A percentile compares a stretch with the other conserved stretches of the same genome.
Conservation (phyloP, 1,140 invertebrate genomes). For the Drosophila ambigua region DNA sequence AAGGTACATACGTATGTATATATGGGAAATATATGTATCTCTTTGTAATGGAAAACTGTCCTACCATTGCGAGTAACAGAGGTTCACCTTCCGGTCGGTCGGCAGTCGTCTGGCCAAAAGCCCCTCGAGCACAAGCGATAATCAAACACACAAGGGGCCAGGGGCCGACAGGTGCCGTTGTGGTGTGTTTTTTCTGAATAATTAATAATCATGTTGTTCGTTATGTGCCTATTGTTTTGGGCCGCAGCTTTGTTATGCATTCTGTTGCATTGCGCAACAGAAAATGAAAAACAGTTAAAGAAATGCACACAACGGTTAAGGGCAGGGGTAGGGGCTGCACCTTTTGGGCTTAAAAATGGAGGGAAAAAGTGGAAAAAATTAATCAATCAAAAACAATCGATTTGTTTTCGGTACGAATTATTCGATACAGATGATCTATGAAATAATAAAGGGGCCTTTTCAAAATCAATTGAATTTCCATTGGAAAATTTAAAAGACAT, state of each 20-base stretch:
- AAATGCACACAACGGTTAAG: slow-evolving; percentile 50
- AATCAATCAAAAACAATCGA: slow-evolving; percentile 27
- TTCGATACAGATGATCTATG: slow-evolving; percentile 34
- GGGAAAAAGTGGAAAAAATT: slow-evolving; percentile 15
- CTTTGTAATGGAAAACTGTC: slow-evolving; percentile 48
- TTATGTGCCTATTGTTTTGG: slow-evolving; percentile 70
- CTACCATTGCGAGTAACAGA: slow-evolving; percentile 40
- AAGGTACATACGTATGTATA: too few species aligned
- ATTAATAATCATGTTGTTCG: slow-evolving; percentile 73
- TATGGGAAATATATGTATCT: slow-evolving; percentile 3
- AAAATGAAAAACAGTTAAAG: slow-evolving; percentile 44
- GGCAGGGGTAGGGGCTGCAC: slow-evolving; percentile 13
- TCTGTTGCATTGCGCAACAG: slow-evolving; percentile 77
- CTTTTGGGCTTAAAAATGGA: slow-evolving; percentile 21
- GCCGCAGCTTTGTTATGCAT: slow-evolving; percentile 64
- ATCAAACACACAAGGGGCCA: slow-evolving; percentile 21
- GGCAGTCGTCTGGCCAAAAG: slow-evolving; percentile 33
- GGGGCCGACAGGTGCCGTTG: slow-evolving; percentile 63
- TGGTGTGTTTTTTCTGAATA: slow-evolving; percentile 55
- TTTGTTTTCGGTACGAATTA: slow-evolving; percentile 12
- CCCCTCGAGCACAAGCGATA: slow-evolving; percentile 17
- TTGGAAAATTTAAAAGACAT: slow-evolving; percentile 17
- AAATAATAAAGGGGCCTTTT: slow-evolving; percentile 8
- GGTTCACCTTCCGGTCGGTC: slow-evolving; percentile 55
- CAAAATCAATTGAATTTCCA: slow-evolving; percentile 34